Base-by-base conservation (phyloP, 2,888 invertebrate genomes). In the Augiades crinisus region DNA sequence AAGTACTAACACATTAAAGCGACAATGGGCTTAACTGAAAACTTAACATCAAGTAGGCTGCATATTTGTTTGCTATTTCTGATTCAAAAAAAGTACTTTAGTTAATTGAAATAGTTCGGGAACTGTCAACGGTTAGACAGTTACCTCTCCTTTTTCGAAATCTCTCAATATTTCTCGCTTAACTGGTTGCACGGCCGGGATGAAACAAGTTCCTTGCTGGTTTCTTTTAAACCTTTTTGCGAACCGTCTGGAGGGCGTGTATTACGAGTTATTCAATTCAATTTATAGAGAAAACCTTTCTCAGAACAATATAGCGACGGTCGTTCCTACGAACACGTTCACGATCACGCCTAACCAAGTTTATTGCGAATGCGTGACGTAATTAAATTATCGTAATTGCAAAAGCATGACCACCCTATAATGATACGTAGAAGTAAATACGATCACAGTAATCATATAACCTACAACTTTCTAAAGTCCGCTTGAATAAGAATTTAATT, bases 271-370 rank as follows among this genome's bases (percentile, higher is more conserved):
- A 45, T 51, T 44, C 50, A 50, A 50, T 50, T 43, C 30, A 44
- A 51, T 44, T 50, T 43, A 44, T 51, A 51, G 37, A 44, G 51
- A 51, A 44, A 51, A 51, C 36, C 30, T 44, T 51, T 51, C 51
- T 44, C 37, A 44, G 44, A 31, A 36, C 31, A 30, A 27, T 43
- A 50, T 19, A 50, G 24, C 14, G 17, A 34, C 33, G 27, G 27
- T 34, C 19, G 21, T 36, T 41, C 13, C 49, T 41, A 49, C 34
- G 34, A 49, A 49, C 12, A 33, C 22, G 22, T 49, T 17, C 49
- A 27, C 34, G 41, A 43, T 50, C 49, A 50, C 49, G 49, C 24
- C 27, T 36, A 22, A 17, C 19, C 31, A 12, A 33, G 22, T 50
- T 50, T 33, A 50, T 43, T 36, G 41, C 34, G 10, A 43, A 43